These are phyloP conservation scores for Ophiodon elongatus DNA, from an alignment of 2,113 vertebrate genomes.

Conservation along the genomic window DNA sequence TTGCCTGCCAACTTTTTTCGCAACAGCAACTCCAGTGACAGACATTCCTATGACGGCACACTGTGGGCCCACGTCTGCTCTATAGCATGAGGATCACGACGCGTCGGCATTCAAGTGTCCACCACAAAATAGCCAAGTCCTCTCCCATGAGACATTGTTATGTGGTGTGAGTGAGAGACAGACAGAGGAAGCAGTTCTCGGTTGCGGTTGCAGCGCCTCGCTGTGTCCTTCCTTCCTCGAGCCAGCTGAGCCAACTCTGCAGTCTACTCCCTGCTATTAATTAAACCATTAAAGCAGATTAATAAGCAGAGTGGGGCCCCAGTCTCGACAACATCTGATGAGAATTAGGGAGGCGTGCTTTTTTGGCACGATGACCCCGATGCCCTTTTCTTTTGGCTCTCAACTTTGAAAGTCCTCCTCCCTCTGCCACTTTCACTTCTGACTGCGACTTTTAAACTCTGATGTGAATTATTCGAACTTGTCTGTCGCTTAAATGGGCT, in stretches of 20 bases:
- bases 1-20: slow-evolving; percentile 12
- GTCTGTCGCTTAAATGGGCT: slow-evolving; percentile 9
- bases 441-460: not conserved
- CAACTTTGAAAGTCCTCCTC: slow-evolving; percentile 20
- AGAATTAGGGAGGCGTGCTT: slow-evolving; percentile 53
- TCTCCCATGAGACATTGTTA: not conserved
- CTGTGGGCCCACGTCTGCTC: not conserved
- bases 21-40: slow-evolving; percentile 8
- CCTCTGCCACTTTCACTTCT: not conserved
- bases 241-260: slow-evolving; percentile 31
- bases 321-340: slow-evolving; percentile 72
- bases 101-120: not conserved
- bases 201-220: slow-evolving; percentile 61
- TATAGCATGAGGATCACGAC: not conserved
- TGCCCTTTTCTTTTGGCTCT: slow-evolving; percentile 54
- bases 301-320: slow-evolving; percentile 59
- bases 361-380: slow-evolving; percentile 46
- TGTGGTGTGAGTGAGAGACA: slow-evolving; percentile 25
- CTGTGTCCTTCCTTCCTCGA: slow-evolving; percentile 67
- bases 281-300: slow-evolving; percentile 74
- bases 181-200: slow-evolving; percentile 37
- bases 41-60: not conserved
- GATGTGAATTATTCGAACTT: slow-evolving; percentile 16
- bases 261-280: slow-evolving; percentile 69
- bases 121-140: not conserved